Base-by-base conservation (phyloP, 2,888 invertebrate genomes). In the Helobdella robusta region DNA sequence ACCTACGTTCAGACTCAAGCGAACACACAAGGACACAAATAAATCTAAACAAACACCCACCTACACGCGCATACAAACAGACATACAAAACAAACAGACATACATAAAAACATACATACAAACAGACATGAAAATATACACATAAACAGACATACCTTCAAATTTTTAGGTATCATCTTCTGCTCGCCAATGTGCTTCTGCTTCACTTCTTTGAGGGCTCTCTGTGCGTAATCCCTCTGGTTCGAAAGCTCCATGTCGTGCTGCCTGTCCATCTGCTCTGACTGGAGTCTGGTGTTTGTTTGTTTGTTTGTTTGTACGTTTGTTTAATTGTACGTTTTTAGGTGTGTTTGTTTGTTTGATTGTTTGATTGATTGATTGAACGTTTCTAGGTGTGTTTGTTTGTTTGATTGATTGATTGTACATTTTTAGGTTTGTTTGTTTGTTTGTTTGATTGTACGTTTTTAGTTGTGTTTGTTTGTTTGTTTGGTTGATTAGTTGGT, bases 91-190 rank as follows among this genome's bases (percentile, higher is more conserved):
- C n/a, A n/a, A n/a, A n/a, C n/a, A n/a, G n/a, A n/a, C n/a, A n/a
- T n/a, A n/a, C n/a, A n/a, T n/a, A n/a, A n/a, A n/a, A n/a, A n/a
- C n/a, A n/a, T n/a, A n/a, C n/a, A n/a, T n/a, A n/a, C n/a, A n/a
- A n/a, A n/a, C n/a, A n/a, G n/a, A n/a, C n/a, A n/a, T n/a, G n/a
- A n/a, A n/a, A n/a, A n/a, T n/a, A n/a, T n/a, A n/a, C n/a, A n/a
- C n/a, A n/a, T n/a, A n/a, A n/a, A n/a, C n/a, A n/a, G 11, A 36
- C 20, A 2, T 81, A 91, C 92, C 85, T 94, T 94, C 74, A 98
- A 86, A 82, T 95, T 95, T 83, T 97, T 92, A 65, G 98, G 98
- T 82, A 97, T 95, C 79, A 97, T 95, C 78, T 95, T 93, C 73
- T 93, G 85, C 82, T 98, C 94, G 72, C 93, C 82, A 66, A 94